A percentile compares a stretch with the other conserved stretches of the same genome.
These are phyloP conservation scores for Opisthocomus hoazin DNA, from an alignment of 2,113 vertebrate genomes.

Conservation along the genomic window DNA sequence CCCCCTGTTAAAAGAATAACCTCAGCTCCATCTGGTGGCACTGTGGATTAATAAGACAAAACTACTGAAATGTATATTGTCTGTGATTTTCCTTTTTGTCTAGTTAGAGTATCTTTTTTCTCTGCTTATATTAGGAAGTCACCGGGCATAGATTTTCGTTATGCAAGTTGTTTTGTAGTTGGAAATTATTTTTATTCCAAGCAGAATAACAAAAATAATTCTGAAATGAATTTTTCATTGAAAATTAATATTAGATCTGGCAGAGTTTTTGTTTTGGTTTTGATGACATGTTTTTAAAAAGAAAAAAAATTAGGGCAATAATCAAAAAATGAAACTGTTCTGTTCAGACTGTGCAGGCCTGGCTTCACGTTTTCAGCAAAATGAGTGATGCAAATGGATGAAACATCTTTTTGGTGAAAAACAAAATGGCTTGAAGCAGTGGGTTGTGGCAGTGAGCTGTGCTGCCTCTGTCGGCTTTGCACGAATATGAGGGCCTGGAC, in stretches of 20 bases:
- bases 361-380: neutral
- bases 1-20: slow-evolving; percentile 22
- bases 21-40: slow-evolving; percentile 72
- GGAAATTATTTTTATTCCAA: neutral
- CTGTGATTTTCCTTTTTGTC: neutral
- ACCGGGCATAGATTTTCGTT: neutral
- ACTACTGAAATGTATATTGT: neutral
- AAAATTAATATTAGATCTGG: neutral
- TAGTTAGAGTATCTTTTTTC: neutral
- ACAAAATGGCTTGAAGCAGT: neutral
- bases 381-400: neutral
- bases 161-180: neutral
- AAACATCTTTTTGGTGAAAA: neutral
- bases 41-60: neutral
- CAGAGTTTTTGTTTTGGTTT: neutral
- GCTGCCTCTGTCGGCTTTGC: neutral
- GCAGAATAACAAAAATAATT: neutral
- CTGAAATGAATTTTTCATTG: neutral
- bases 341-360: neutral
- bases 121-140: neutral
- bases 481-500: neutral
- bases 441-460: neutral
- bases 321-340: neutral
- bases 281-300: neutral
- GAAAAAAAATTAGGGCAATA: neutral